Evolutionary conservation across 2,113 vertebrate species (phyloP).

Genomic region (Bubo scandiacus): DNA sequence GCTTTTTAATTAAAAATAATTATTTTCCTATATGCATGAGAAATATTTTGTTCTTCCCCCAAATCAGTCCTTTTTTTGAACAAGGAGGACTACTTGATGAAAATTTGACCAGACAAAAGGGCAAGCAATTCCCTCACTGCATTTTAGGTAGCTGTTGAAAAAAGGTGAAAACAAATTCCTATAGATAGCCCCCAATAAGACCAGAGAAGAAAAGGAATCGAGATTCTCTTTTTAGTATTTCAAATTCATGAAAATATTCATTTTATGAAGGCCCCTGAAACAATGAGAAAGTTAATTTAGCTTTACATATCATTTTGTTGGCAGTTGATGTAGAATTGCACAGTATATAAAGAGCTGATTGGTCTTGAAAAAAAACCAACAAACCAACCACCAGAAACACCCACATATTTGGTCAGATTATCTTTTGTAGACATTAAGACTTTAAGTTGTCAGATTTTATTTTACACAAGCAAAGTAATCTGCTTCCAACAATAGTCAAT

Average conservation of each 20-base stretch:
- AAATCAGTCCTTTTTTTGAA: neutral
- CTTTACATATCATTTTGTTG: neutral
- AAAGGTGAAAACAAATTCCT: neutral
- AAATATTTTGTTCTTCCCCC: constrained; percentile 6
- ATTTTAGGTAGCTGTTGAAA: neutral
- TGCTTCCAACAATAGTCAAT: constrained; percentile 34
- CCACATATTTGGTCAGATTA: constrained; percentile 1
- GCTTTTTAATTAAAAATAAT: constrained; percentile 60
- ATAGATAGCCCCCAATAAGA: neutral
- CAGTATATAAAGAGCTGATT: neutral
- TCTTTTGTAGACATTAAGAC: constrained; percentile 6
- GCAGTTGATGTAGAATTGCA: neutral
- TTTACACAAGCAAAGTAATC: constrained; percentile 46
- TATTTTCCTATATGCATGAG: constrained; percentile 6
- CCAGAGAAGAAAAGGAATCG: neutral
- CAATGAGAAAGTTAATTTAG: neutral
- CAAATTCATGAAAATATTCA: neutral
- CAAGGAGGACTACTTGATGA: neutral
- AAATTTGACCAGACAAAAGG: neutral
- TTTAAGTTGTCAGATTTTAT: constrained; percentile 27
- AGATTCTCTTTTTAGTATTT: neutral
- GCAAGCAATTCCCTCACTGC: neutral
- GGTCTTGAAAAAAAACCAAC: neutral
- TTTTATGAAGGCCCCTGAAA: neutral
- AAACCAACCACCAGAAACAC: neutral